Percentiles rank a stretch among this genome's conserved stretches.
Evolutionary conservation across 2,888 invertebrate genomes (phyloP).

Genomic region (Eupithecia inturbata): DNA sequence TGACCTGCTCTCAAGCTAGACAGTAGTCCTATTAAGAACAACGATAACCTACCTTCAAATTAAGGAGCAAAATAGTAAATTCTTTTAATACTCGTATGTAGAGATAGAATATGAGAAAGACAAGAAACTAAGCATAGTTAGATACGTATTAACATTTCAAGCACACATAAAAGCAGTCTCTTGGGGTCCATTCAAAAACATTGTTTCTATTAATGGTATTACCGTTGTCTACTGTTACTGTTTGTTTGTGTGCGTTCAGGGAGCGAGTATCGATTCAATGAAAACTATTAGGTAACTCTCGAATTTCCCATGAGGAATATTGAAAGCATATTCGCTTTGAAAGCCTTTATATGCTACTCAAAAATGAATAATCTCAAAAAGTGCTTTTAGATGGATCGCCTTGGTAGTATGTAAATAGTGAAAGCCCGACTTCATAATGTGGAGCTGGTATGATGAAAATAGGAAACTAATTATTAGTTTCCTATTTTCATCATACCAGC

Average conservation of each 20-base stretch:
- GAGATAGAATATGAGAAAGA: neutral
- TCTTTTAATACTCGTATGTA: neutral
- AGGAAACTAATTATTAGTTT: neutral
- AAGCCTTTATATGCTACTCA: slow-evolving; percentile 10
- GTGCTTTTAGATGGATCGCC: slow-evolving; percentile 14
- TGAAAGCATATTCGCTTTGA: slow-evolving; percentile 21
- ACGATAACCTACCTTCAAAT: neutral
- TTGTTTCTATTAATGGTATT: slow-evolving; percentile 33
- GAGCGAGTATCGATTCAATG: slow-evolving; percentile 33
- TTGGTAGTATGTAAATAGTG: neutral
- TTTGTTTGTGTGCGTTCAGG: slow-evolving; percentile 38
- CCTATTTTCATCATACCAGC: no score
- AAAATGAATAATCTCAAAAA: slow-evolving; percentile 16
- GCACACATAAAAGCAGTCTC: slow-evolving; percentile 22
- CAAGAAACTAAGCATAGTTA: neutral
- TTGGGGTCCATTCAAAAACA: slow-evolving; percentile 25
- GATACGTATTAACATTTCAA: slow-evolving; percentile 18
- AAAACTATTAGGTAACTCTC: slow-evolving; percentile 34
- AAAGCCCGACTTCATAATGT: neutral
- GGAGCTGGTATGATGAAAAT: neutral
- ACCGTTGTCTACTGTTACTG: slow-evolving; percentile 17
- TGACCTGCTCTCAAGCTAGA: no score
- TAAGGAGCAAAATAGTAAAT: neutral
- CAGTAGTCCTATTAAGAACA: no score
- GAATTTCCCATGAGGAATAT: slow-evolving; percentile 66